These are phyloP conservation scores for Laothoe populi DNA, from an alignment of 2,888 invertebrate genomes.

Conservation along the genomic window DNA sequence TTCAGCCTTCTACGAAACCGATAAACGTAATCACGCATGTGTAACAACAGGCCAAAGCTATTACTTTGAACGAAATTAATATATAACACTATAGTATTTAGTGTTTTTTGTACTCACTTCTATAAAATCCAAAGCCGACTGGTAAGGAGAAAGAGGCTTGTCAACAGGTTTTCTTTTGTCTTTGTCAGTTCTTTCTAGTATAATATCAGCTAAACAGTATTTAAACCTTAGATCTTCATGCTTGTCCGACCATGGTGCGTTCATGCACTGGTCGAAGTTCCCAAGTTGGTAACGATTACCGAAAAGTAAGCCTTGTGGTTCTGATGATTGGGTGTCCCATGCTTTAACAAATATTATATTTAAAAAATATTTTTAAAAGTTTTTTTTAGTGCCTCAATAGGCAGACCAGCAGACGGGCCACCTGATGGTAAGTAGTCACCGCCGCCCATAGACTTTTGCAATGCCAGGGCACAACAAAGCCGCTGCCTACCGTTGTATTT, in stretches of 20 bases:
- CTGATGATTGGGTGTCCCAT: slow-evolving; percentile 86
- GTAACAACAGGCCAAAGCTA: too few relatives aligned
- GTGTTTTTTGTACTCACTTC: slow-evolving; percentile 55
- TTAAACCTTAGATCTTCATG: slow-evolving; percentile 66
- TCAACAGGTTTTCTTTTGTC: slow-evolving; percentile 48
- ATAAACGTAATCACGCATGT: too few relatives aligned
- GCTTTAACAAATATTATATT: too few relatives aligned
- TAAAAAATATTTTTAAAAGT: too few relatives aligned
- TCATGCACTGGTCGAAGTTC: slow-evolving; percentile 85
- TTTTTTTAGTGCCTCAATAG: too few relatives aligned
- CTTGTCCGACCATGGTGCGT: slow-evolving; percentile 60
- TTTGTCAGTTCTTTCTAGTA: slow-evolving; percentile 63
- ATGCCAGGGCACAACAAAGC: too few relatives aligned
- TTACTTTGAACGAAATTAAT: not conserved
- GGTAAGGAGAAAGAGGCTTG: slow-evolving; percentile 63
- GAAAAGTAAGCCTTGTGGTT: slow-evolving; percentile 81
- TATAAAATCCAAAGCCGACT: slow-evolving; percentile 74
- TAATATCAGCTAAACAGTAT: slow-evolving; percentile 80
- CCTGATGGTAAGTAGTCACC: too few relatives aligned
- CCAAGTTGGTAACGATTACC: slow-evolving; percentile 86
- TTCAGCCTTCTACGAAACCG: too few relatives aligned
- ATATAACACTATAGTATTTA: not conserved
- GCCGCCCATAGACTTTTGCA: too few relatives aligned
- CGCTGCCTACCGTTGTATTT: too few relatives aligned
- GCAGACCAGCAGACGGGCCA: too few relatives aligned